Percentiles rank a stretch among this genome's conserved stretches.
Evolutionary conservation across 2,888 invertebrate species (phyloP).

Genomic region (Lamellibrachia columna): DNA sequence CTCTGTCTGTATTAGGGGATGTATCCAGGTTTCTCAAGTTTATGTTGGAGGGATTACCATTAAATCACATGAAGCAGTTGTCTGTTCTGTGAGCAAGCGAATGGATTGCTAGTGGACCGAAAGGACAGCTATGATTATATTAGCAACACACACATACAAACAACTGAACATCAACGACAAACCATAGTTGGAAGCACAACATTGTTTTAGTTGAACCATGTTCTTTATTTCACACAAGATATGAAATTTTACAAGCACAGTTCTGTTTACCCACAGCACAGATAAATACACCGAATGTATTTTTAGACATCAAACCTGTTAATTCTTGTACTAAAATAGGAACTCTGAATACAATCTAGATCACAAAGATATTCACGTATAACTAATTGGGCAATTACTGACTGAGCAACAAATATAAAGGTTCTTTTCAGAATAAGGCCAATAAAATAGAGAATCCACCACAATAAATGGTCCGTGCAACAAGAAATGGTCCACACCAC

Average conservation of each 20-base stretch:
- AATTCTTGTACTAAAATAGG: background rate
- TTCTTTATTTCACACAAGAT: slow-evolving; percentile 8
- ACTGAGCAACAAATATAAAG: background rate
- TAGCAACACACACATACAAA: background rate
- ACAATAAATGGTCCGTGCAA: background rate
- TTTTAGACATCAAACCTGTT: background rate
- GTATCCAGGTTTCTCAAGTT: too few species aligned
- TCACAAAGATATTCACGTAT: background rate
- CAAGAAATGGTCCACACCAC: background rate
- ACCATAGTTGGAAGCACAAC: background rate
- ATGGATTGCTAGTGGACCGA: too few species aligned
- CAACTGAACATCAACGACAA: background rate
- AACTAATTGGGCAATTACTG: background rate
- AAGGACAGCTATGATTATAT: too few species aligned
- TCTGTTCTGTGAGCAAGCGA: too few species aligned
- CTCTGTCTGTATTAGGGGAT: too few species aligned
- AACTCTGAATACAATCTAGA: background rate
- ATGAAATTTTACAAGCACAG: background rate
- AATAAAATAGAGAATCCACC: background rate
- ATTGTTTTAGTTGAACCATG: background rate
- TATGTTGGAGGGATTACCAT: too few species aligned
- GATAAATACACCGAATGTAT: background rate
- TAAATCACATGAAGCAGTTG: too few species aligned
- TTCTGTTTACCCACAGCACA: background rate
- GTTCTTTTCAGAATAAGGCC: background rate